These are phyloP conservation scores for Prunella himalayana DNA, from an alignment of 2,113 vertebrate species.

Conservation along the genomic window DNA sequence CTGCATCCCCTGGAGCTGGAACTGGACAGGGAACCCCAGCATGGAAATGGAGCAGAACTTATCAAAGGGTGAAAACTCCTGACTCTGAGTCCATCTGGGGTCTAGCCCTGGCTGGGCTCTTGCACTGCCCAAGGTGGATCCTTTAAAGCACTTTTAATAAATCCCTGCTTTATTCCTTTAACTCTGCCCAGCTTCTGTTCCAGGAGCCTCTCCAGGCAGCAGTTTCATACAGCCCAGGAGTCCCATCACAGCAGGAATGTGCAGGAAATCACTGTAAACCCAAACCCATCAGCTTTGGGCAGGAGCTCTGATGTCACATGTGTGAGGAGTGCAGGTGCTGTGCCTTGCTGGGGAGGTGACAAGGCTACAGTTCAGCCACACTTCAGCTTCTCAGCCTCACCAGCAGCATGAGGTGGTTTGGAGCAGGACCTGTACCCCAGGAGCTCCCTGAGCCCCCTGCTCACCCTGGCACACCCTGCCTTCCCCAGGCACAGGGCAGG, in stretches of 20 bases:
- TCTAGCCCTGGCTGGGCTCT: not conserved
- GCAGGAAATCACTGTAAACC: not conserved
- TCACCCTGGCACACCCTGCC: too few relatives aligned
- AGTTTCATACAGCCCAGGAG: not conserved
- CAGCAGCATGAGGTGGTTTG: rapidly evolving
- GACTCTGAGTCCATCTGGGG: not conserved
- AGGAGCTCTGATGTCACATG: not conserved
- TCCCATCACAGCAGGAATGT: not conserved
- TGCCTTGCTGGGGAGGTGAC: not conserved
- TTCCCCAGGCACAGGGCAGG: not conserved
- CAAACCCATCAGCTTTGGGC: not conserved
- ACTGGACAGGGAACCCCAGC: not conserved
- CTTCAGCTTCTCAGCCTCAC: not conserved
- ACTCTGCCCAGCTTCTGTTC: not conserved
- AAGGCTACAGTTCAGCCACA: not conserved
- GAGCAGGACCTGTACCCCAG: not conserved
- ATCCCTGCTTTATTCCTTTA: not conserved
- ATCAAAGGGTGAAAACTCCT: not conserved
- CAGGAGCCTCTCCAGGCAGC: not conserved
- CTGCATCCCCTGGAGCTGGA: not conserved
- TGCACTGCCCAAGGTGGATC: not conserved
- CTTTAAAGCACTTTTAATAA: not conserved
- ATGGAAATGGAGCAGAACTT: rapidly evolving
- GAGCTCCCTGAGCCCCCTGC: not conserved
- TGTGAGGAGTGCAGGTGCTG: too few relatives aligned